Evolutionary conservation across 2,888 invertebrate species (phyloP).

Genomic region (Eurois occulta): DNA sequence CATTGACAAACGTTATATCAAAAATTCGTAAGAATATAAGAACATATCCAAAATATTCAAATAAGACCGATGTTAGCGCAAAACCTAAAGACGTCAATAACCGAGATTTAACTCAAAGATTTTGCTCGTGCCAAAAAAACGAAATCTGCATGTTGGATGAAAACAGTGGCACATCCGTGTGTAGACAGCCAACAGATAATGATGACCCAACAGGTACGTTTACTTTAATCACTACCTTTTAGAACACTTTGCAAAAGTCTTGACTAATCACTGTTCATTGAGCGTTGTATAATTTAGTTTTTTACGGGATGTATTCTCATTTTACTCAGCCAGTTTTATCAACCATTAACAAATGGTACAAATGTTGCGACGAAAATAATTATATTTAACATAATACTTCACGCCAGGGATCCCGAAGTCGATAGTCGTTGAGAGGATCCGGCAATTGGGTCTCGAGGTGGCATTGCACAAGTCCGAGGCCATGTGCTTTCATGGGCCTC

Average conservation of each 20-base stretch:
- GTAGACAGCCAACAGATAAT: constrained; percentile 87
- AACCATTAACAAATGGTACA: background rate
- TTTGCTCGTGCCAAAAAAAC: constrained; percentile 89
- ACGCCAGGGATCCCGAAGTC: background rate
- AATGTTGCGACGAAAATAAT: background rate
- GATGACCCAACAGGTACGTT: constrained; percentile 91
- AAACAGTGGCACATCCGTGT: constrained; percentile 90
- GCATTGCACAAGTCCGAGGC: too few relatives aligned
- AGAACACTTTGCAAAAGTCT: background rate
- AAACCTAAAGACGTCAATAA: constrained; percentile 82
- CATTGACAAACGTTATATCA: constrained; percentile 77
- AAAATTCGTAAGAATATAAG: constrained; percentile 87
- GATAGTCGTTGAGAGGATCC: too few relatives aligned
- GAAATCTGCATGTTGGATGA: constrained; percentile 92
- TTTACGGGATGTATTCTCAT: background rate
- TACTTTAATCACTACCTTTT: background rate
- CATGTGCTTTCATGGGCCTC: too few relatives aligned
- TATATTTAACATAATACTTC: background rate
- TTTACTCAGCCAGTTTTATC: background rate
- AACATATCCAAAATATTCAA: constrained; percentile 82
- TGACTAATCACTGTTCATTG: too few relatives aligned
- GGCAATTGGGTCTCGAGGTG: too few relatives aligned
- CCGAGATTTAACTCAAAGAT: constrained; percentile 83
- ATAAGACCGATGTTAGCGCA: constrained; percentile 72
- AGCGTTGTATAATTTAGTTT: too few relatives aligned